Evolutionary conservation across 2,797 vertebrate genomes (phyloP), one percentile per base, ranked within the genome.

Genomic region (Macropus fuliginosus): DNA sequence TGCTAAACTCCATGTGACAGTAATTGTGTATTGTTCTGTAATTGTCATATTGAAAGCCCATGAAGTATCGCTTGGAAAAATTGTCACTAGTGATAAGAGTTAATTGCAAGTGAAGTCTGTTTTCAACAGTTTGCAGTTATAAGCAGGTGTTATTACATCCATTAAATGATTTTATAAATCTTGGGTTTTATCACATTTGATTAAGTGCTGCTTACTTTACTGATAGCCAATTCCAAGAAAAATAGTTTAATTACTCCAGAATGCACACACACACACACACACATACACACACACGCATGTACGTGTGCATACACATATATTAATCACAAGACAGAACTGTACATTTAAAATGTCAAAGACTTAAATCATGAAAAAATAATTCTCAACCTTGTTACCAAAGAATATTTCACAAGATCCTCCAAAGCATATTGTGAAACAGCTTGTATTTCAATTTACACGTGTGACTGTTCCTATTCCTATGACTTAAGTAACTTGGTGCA

Each of bases 31-130:
- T 98, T 98, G 98, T 98, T 98, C 98, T 97, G 5, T 99, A 99
- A 99, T 98, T 99, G 98, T 98, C 98, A 97, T 98, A 98, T 98
- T 98, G 98, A 99, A 98, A 98, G 98, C 98, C 98, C 98, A 98
- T 97, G 98, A 98, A 99, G 98, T 98, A 98, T 98, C 97, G 97
- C 96, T 98, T 91, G 91, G 97, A 95, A 98, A 98, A 98, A 98
- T 98, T 98, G 98, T 99, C 98, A 98, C 98, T 97, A 96, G 98
- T 97, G 98, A 99, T 98, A 98, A 98, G 98, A 98, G 98, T 98
- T 99, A 98, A 99, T 98, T 98, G 98, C 98, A 98, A 98, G 98
- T 98, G 98, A 98, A 98, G 98, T 98, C 98, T 98, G 98, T 98
- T 98, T 98, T 98, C 98, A 96, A 98, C 98, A 98, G 97, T 98